Conservation (phyloP, 2,797 vertebrate genomes). For the Enteromius mattozi region DNA sequence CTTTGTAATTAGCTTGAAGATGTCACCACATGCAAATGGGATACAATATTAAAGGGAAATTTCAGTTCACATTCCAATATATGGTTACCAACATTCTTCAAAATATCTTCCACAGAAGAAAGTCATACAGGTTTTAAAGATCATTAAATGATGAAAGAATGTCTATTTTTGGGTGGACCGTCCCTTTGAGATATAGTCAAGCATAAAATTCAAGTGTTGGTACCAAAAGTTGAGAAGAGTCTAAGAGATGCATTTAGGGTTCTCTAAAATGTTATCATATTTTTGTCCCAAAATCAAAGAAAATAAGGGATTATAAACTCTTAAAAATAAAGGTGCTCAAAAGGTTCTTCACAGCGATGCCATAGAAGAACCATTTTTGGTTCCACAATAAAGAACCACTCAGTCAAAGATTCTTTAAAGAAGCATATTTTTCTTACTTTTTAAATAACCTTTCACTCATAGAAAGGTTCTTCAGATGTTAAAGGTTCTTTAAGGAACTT, state of each 20-base stretch:
- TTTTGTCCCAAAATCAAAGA: background rate
- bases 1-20: conserved; percentile 23
- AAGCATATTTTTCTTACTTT: too few species aligned
- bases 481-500: too few species aligned
- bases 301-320: background rate
- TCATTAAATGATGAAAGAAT: background rate
- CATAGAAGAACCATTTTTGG: too few species aligned
- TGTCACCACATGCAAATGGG: background rate
- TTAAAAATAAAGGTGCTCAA: too few species aligned
- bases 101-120: background rate
- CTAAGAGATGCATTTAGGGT: background rate
- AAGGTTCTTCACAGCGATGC: too few species aligned
- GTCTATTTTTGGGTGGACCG: background rate
- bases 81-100: background rate
- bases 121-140: background rate
- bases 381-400: too few species aligned
- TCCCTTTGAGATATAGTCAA: background rate
- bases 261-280: background rate
- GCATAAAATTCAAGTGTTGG: background rate
- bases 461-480: too few species aligned
- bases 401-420: too few species aligned
- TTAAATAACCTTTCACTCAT: too few species aligned
- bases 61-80: background rate
- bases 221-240: background rate
- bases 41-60: background rate